Base-by-base conservation (phyloP, 2,797 vertebrate genomes). In the Galaxias olidus region DNA sequence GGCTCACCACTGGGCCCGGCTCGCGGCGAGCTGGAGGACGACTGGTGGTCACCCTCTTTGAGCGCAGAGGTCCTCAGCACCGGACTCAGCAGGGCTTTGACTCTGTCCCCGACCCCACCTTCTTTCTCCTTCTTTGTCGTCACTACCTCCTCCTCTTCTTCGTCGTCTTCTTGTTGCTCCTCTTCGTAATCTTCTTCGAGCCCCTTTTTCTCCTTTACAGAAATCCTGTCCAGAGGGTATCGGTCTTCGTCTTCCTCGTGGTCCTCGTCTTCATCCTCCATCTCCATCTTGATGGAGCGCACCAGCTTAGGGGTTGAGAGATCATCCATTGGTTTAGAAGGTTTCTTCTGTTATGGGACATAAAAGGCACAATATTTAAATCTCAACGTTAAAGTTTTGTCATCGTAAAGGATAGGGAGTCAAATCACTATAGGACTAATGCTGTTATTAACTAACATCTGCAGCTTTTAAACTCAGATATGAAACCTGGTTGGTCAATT, bases 1-100 rank as follows among this genome's bases (percentile, higher is more conserved):
- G 0, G 93, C 86, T 98, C 96, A 0, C 95, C 97, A 87, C 96
- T 98, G 68, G 96, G 97, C 8, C 97, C 97, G 0, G 97, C 96
- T 0, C 94, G 95, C 0, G 97, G 97, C 0, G 97, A 98, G 84
- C 96, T 98, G 56, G 96, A 96, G 52, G 86, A 91, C 0, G 97
- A 98, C 74, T 0, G 92, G 91, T 96, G 95, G 84, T 98, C 97
- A 0, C 97, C 98, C 60, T 98, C 97, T 65, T 59, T 94, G 94
- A 91, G 92, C 0, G 90, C 15, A 0, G 89, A 82, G 10, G 91
- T 86, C 73, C 91, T 94, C 0, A 94, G 90, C 46, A 90, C 90
- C 0, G 91, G 82, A 62, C 79, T 88, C 53, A 89, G 78, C 43
- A 81, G 74, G 47, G 85, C 65, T 82, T 89, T 1, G 75, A 76